Percentiles rank a stretch among this genome's conserved stretches.
These are phyloP conservation scores for Orchesellides sinensis DNA, from an alignment of 2,888 invertebrate genomes.

Conservation along the genomic window DNA sequence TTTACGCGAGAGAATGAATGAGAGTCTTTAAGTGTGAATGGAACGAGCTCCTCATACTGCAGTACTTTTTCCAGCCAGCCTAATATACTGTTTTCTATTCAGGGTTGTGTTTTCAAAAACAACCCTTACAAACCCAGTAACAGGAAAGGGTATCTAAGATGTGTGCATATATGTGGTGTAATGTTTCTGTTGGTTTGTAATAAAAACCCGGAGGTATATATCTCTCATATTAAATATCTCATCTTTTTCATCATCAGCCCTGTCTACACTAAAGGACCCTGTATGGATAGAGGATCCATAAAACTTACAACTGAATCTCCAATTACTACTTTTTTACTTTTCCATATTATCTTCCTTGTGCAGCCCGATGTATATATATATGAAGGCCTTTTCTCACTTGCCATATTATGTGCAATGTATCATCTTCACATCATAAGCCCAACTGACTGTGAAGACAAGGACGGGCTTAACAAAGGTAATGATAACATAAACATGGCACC, in stretches of 20 bases:
- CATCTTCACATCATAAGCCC: too few species aligned
- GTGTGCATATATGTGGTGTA: neutral
- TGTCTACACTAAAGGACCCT: neutral
- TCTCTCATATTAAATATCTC: neutral
- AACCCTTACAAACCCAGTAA: slow-evolving; percentile 13
- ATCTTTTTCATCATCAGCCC: slow-evolving; percentile 6
- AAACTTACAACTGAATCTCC: slow-evolving; percentile 31
- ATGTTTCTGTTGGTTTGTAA: neutral
- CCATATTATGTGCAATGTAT: too few species aligned
- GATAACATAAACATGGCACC: too few species aligned
- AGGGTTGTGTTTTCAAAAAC: slow-evolving; percentile 15
- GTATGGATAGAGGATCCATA: neutral
- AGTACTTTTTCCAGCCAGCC: slow-evolving; percentile 12
- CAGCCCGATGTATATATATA: too few species aligned
- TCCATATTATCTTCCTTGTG: too few species aligned
- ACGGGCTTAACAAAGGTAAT: too few species aligned
- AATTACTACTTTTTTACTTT: slow-evolving; percentile 16
- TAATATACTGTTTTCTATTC: neutral
- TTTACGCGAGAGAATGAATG: slow-evolving; percentile 39
- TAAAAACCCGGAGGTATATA: slow-evolving; percentile 12
- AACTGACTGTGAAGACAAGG: too few species aligned
- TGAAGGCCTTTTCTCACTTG: too few species aligned
- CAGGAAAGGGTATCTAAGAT: neutral
- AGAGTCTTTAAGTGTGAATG: slow-evolving; percentile 42
- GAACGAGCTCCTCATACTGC: slow-evolving; percentile 16